A percentile compares a stretch with the other conserved stretches of the same genome.
These are phyloP conservation scores for Siderastrea siderea DNA, from an alignment of 92 coral and sea anemone genomes.

Conservation along the genomic window DNA sequence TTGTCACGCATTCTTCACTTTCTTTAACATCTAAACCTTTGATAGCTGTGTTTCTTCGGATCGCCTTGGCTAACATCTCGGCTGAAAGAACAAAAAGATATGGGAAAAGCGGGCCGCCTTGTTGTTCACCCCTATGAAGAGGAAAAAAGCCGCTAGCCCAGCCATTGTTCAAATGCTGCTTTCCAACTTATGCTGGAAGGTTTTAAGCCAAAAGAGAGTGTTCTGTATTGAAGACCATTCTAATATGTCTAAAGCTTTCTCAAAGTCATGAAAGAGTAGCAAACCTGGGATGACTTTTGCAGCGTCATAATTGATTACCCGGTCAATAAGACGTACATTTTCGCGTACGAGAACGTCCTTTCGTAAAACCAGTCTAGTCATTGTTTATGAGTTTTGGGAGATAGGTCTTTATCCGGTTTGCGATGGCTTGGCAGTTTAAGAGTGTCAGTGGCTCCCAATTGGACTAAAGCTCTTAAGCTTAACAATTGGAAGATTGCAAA, in stretches of 20 bases:
- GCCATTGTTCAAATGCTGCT: constrained; percentile 43
- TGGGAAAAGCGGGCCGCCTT: constrained; percentile 36
- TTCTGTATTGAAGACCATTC: constrained; percentile 44
- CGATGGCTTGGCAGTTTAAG: not conserved
- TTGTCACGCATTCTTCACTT: too few relatives aligned
- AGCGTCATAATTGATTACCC: not conserved
- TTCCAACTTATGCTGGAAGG: constrained; percentile 11
- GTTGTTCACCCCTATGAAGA: constrained; percentile 26
- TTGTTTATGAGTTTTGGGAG: not conserved
- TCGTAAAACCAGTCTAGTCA: not conserved
- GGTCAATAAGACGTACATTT: constrained; percentile 28
- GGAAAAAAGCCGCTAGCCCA: constrained; percentile 20
- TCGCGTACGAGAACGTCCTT: not conserved
- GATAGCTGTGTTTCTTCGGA: not conserved
- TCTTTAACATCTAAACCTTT: not conserved
- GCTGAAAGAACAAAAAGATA: constrained; percentile 15
- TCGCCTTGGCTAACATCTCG: not conserved
- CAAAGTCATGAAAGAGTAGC: constrained; percentile 27
- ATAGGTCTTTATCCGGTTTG: not conserved
- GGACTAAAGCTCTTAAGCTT: not conserved
- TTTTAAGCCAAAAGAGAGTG: not conserved
- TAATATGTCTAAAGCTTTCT: constrained; percentile 31
- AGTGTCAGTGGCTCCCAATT: not conserved
- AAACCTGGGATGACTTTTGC: not conserved
- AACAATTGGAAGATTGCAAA: too few relatives aligned